These are phyloP conservation scores for Caracal caracal DNA, from an alignment of 2,113 vertebrate species.

Conservation along the genomic window DNA sequence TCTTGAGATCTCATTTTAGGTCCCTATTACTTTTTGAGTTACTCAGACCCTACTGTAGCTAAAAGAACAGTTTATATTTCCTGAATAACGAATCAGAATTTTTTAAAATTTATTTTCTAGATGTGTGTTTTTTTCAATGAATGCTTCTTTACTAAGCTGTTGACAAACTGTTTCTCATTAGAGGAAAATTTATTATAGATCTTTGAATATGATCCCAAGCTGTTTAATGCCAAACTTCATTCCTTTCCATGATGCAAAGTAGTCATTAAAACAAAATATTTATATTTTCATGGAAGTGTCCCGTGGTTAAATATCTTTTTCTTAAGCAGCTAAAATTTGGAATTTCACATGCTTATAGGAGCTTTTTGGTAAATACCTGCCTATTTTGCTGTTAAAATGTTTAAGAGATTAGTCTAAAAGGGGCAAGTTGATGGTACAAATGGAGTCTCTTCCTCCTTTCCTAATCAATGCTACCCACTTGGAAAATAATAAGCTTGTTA, in stretches of 20 bases:
- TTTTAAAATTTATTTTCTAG: not conserved
- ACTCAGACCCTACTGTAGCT: not conserved
- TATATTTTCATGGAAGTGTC: not conserved
- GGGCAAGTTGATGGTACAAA: not conserved
- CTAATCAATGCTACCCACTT: not conserved
- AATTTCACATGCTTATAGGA: not conserved
- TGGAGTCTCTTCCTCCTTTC: not conserved
- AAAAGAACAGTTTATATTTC: not conserved
- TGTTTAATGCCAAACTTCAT: not conserved
- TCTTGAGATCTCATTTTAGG: not conserved
- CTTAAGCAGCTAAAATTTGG: not conserved
- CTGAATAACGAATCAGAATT: constrained; percentile 74
- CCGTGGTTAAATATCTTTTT: not conserved
- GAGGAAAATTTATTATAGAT: not conserved
- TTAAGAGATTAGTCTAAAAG: not conserved
- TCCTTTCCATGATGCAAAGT: not conserved
- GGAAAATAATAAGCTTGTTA: not conserved
- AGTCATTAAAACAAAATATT: not conserved
- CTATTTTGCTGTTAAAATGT: not conserved
- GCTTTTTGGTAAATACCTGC: not conserved
- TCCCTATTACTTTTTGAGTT: not conserved
- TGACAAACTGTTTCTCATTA: not conserved
- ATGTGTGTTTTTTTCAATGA: not conserved
- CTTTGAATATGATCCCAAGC: not conserved
- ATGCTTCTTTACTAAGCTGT: not conserved